Base-by-base conservation (phyloP, 64 coral and sea anemone species). In the Pocillopora damicornis region DNA sequence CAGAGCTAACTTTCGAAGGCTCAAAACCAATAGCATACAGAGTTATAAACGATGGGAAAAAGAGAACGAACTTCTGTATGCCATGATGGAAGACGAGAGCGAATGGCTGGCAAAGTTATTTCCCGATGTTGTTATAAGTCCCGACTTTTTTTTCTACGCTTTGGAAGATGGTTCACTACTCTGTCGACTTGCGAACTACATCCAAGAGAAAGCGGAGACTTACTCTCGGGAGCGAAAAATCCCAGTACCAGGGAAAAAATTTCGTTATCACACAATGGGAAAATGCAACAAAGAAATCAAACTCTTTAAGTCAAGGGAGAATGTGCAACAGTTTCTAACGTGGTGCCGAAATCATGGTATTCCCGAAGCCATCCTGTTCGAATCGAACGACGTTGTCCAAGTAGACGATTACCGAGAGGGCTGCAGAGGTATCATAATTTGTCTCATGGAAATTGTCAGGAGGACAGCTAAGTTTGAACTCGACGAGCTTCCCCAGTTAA, bases 1-100 rank as follows among this genome's bases (percentile, higher is more conserved):
- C 86, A 88, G 94, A 85, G 94, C 94, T 26, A 97, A 97, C 79
- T 97, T 97, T 78, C 87, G 94, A 80, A 72, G 94, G 36, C 74
- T 97, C 11, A 97, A 97, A 90, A 97, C 94, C 61, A 97, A 86
- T 73, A 97, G 94, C 34, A 88, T 97, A 81, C 94, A 97, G 37
- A 97, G 94, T 76, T 59, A 83, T 1, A 91, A 93, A 61, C 91
- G 94, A 36, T 97, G 94, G 94, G 94, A 97, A 58, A 97, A 97
- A 45, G 94, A 97, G 59, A 97, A 97, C 75, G 94, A 97, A 71
- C 83, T 97, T 18, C 91, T 97, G 34, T 97, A 90, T 72, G 94
- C 94, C 2, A 97, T 97, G 94, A 97, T 97, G 36, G 95, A 98
- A 58, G 95, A 98, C 59, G 95, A 98, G 64, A 92, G 91, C 73